Percentiles rank a stretch among this genome's conserved stretches.
Conservation (phyloP, 2,797 vertebrate species). For the Gobio occitaniae region DNA sequence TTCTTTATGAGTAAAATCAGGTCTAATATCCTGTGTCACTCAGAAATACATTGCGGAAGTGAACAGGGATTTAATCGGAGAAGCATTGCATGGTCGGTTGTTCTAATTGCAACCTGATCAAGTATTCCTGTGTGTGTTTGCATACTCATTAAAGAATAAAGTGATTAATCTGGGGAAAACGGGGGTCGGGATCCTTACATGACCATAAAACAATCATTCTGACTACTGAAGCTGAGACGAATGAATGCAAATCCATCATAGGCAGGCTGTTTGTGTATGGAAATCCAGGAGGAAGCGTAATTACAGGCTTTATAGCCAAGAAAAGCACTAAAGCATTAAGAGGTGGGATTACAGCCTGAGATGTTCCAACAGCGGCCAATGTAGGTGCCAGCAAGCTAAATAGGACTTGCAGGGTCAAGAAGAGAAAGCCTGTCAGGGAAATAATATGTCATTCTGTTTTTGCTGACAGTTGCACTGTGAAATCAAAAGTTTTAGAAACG, state of each 20-base stretch:
- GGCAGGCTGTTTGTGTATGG: conserved; percentile 38
- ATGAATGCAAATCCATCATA: conserved; percentile 48
- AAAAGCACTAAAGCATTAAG: conserved; percentile 42
- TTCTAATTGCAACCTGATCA: conserved; percentile 40
- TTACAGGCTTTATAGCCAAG: conserved; percentile 44
- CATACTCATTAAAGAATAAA: conserved; percentile 43
- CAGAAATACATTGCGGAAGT: not conserved
- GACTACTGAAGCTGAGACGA: conserved; percentile 44
- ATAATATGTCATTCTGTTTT: conserved; percentile 6
- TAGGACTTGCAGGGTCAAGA: conserved; percentile 26
- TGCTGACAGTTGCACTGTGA: conserved; percentile 60
- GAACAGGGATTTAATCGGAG: conserved; percentile 1
- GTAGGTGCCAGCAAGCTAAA: conserved; percentile 8
- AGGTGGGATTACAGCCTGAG: conserved; percentile 38
- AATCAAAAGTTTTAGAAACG: conserved; percentile 73
- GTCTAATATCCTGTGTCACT: not conserved
- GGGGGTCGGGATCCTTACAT: conserved; percentile 45
- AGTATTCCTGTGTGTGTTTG: conserved; percentile 56
- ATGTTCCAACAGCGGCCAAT: not conserved
- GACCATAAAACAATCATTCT: conserved; percentile 52
- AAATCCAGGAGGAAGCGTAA: conserved; percentile 40
- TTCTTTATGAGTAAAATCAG: not conserved
- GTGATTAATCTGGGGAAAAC: conserved; percentile 46
- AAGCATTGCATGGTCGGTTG: conserved; percentile 8
- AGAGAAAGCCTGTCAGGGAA: conserved; percentile 29